These are phyloP conservation scores for Tethya wilhelma DNA, from an alignment of 37 sponge, comb jelly and placozoan species.

Conservation along the genomic window DNA sequence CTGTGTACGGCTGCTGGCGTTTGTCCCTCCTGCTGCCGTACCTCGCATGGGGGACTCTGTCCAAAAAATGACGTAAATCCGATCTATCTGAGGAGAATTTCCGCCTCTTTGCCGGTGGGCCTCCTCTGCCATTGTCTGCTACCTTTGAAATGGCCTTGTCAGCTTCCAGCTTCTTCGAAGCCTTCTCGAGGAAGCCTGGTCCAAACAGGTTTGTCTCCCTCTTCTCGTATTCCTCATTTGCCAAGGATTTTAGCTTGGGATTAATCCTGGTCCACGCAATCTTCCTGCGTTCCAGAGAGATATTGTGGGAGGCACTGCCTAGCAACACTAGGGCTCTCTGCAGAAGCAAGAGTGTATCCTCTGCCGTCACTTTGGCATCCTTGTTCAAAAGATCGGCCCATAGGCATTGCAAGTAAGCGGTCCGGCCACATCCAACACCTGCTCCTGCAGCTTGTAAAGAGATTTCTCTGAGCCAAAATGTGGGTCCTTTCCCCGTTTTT, in stretches of 20 bases:
- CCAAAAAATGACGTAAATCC: conserved; percentile 32
- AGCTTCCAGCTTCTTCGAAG: conserved; percentile 24
- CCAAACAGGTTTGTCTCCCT: conserved; percentile 30
- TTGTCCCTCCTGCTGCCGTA: conserved; percentile 12
- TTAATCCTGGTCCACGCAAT: conserved; percentile 21
- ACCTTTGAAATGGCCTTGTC: conserved; percentile 21
- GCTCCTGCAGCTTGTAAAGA: conserved; percentile 1
- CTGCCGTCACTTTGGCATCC: conserved; percentile 5
- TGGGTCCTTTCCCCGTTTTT: conserved; percentile 12
- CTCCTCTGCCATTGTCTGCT: background rate
- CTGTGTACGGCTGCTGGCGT: background rate
- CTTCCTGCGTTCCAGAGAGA: conserved; percentile 14
- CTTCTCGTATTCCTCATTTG: conserved; percentile 26
- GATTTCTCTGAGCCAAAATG: conserved; percentile 6
- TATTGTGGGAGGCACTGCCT: conserved; percentile 15
- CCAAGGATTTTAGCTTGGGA: conserved; percentile 29
- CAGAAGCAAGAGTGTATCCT: conserved; percentile 19
- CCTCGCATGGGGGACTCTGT: conserved; percentile 20
- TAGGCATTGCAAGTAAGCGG: background rate
- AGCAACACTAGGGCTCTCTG: conserved; percentile 25
- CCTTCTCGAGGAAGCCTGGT: too few species aligned
- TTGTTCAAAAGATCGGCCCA: conserved; percentile 32
- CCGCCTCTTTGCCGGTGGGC: background rate
- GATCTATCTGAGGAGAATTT: background rate
- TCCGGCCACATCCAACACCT: conserved; percentile 2